Evolutionary conservation across 2,113 vertebrate genomes (phyloP).

Genomic region (Meles meles): DNA sequence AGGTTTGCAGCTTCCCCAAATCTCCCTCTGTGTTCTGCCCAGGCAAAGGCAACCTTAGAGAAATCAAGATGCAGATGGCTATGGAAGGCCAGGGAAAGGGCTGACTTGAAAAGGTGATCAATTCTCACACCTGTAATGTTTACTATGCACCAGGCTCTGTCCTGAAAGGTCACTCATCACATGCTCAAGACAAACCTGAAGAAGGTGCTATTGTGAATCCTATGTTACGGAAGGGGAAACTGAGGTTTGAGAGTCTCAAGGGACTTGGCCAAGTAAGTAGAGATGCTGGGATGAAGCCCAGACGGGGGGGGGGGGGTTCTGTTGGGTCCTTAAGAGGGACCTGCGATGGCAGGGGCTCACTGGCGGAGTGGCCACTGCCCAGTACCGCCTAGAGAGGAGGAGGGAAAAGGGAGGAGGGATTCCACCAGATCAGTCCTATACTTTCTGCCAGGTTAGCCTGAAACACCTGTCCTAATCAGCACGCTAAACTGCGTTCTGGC

Average conservation of each 20-base stretch:
- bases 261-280: not conserved
- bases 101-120: not conserved
- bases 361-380: not conserved
- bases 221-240: not conserved
- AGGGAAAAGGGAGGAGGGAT: not conserved
- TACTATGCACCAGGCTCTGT: not conserved
- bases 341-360: not conserved
- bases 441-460: no score
- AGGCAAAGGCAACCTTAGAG: not conserved
- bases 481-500: not conserved
- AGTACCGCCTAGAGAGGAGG: not conserved
- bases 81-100: not conserved
- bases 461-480: not conserved
- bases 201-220: not conserved
- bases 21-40: not conserved
- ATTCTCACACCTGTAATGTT: not conserved
- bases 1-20: not conserved
- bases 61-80: not conserved
- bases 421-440: rapidly evolving
- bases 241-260: not conserved
- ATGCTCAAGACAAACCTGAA: not conserved
- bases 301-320: not conserved
- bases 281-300: not conserved
- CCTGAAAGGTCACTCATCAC: not conserved
- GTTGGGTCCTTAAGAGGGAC: not conserved